These are phyloP conservation scores for Paraescarpia echinospica DNA, from an alignment of 1,140 invertebrate genomes.

Conservation along the genomic window DNA sequence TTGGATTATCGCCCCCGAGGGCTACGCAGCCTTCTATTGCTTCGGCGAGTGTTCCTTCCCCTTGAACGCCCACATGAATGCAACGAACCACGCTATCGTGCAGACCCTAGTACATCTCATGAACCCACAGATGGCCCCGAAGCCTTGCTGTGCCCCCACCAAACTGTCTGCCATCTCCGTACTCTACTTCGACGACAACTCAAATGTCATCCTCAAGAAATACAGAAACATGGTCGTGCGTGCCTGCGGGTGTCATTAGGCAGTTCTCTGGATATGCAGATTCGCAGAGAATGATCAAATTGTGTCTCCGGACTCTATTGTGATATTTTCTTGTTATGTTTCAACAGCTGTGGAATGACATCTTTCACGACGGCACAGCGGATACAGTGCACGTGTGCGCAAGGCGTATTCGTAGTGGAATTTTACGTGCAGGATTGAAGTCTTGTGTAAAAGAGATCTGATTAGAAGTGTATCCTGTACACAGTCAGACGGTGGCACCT, in stretches of 20 bases:
- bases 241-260: slow-evolving; percentile 68
- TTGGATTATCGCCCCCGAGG: slow-evolving; percentile 66
- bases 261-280: not conserved
- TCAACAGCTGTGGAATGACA: not conserved
- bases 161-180: slow-evolving; percentile 66
- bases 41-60: slow-evolving; percentile 67
- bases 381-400: not conserved
- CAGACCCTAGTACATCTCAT: slow-evolving; percentile 67
- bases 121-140: slow-evolving; percentile 62
- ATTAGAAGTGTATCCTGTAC: slow-evolving; percentile 8
- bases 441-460: not conserved
- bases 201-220: slow-evolving; percentile 69
- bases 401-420: not conserved
- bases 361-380: not conserved
- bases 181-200: slow-evolving; percentile 68
- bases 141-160: slow-evolving; percentile 61
- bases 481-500: not conserved
- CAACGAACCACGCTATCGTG: slow-evolving; percentile 74
- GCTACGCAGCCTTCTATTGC: slow-evolving; percentile 70
- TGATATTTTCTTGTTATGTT: not conserved
- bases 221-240: slow-evolving; percentile 71
- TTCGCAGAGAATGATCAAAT: too few species aligned
- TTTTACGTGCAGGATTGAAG: not conserved
- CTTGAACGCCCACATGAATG: slow-evolving; percentile 61
- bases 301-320: not conserved